These are phyloP conservation scores for Tribolium freemani DNA, from an alignment of 2,888 invertebrate species.

Conservation along the genomic window DNA sequence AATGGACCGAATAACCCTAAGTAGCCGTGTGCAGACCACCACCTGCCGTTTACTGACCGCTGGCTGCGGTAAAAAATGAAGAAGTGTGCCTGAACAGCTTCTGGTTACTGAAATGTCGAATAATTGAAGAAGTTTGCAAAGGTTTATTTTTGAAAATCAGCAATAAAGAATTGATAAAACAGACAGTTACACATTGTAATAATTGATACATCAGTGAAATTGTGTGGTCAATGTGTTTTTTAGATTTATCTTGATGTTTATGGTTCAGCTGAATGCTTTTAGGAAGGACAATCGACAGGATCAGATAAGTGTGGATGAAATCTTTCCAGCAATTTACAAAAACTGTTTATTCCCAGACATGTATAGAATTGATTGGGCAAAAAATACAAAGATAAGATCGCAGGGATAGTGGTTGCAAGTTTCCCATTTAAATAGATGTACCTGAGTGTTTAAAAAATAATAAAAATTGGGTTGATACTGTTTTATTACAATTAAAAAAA, in stretches of 20 bases:
- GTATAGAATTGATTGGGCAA: constrained; percentile 11
- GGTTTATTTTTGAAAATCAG: too few species aligned
- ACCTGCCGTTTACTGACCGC: constrained; percentile 45
- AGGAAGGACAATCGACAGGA: constrained; percentile 10
- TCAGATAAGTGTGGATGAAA: not conserved
- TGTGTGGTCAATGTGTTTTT: not conserved
- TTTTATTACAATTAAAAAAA: too few species aligned
- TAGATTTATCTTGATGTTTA: constrained; percentile 17
- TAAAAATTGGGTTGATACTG: too few species aligned
- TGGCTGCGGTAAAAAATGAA: constrained; percentile 23
- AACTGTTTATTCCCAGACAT: constrained; percentile 22
- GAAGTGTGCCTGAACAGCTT: constrained; percentile 24
- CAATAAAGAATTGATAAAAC: too few species aligned
- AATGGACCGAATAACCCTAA: constrained; percentile 46
- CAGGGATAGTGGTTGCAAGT: not conserved
- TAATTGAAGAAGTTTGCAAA: too few species aligned
- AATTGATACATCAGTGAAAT: not conserved
- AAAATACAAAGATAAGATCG: not conserved
- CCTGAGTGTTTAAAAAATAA: not conserved
- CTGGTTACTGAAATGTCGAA: not conserved
- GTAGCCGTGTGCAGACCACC: constrained; percentile 40
- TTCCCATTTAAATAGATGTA: not conserved
- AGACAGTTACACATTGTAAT: too few species aligned
- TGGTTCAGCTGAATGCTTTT: constrained; percentile 17
- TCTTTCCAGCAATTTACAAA: constrained; percentile 10